Evolutionary conservation across 64 coral and sea anemone species (phyloP).

Genomic region (Hydrozoanthus tunicans): DNA sequence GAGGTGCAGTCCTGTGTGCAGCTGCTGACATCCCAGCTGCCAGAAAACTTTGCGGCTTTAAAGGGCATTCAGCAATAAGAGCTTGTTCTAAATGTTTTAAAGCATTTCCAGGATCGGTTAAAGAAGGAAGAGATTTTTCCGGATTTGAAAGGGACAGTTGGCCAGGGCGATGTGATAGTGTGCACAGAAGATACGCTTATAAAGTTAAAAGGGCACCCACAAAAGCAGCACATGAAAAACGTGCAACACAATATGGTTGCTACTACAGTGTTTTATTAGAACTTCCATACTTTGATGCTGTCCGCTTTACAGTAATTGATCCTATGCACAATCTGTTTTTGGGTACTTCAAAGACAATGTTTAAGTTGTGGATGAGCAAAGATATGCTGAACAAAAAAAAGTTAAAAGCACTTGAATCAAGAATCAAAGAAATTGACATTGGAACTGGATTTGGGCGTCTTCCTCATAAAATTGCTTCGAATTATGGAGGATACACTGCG

Average conservation of each 20-base stretch:
- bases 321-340: constrained; percentile 75
- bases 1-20: constrained; percentile 43
- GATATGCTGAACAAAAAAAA: constrained; percentile 1
- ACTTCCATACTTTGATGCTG: constrained; percentile 57
- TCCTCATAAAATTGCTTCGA: constrained; percentile 32
- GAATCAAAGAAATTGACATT: constrained; percentile 8
- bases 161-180: constrained; percentile 26
- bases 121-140: constrained; percentile 52
- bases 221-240: constrained; percentile 42
- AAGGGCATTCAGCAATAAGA: constrained; percentile 46
- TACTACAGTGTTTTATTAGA: constrained; percentile 58
- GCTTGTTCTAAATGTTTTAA: constrained; percentile 66
- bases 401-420: constrained; percentile 9
- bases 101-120: constrained; percentile 45
- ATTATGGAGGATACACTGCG: constrained; percentile 30
- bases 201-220: constrained; percentile 20
- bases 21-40: constrained; percentile 55
- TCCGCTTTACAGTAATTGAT: constrained; percentile 49
- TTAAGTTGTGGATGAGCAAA: not conserved
- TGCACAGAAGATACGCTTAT: constrained; percentile 17
- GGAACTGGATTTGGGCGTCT: constrained; percentile 16
- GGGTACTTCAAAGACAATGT: constrained; percentile 23
- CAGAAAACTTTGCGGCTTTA: constrained; percentile 54
- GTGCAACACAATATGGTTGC: constrained; percentile 38
- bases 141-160: constrained; percentile 49